Conservation (phyloP, 1,140 invertebrate genomes). For the Orius laevigatus region DNA sequence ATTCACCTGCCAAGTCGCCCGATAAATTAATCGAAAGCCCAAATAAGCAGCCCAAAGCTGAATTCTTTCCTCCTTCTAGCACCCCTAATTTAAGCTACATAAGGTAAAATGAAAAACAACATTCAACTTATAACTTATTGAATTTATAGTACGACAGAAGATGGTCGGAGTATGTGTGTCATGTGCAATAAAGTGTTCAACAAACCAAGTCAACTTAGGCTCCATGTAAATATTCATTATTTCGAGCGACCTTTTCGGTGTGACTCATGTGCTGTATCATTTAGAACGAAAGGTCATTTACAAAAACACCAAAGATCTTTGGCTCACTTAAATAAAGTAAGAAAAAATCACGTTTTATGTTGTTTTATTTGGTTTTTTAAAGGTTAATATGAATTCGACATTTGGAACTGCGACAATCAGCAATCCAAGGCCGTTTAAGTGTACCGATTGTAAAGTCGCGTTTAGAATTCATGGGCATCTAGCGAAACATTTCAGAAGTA, state of each 20-base stretch:
- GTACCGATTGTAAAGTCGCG: constrained; percentile 85
- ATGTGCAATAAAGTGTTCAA: constrained; percentile 84
- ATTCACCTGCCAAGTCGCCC: constrained; percentile 20
- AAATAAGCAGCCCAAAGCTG: constrained; percentile 28
- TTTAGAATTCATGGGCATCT: constrained; percentile 93
- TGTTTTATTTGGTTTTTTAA: background rate
- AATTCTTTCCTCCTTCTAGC: constrained; percentile 31
- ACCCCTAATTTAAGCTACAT: constrained; percentile 21
- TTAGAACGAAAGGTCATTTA: constrained; percentile 78
- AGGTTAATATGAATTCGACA: constrained; percentile 64
- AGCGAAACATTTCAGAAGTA: constrained; percentile 89
- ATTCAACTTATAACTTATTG: too few relatives aligned
- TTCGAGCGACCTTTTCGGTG: constrained; percentile 84
- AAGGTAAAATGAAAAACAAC: background rate
- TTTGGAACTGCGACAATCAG: constrained; percentile 68
- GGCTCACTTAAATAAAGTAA: constrained; percentile 79
- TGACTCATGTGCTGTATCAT: constrained; percentile 77
- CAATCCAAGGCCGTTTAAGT: constrained; percentile 87
- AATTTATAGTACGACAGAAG: constrained; percentile 34
- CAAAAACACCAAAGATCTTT: constrained; percentile 82
- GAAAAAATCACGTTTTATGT: constrained; percentile 9
- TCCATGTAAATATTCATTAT: constrained; percentile 93
- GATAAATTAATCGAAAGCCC: constrained; percentile 10
- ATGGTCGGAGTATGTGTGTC: constrained; percentile 65
- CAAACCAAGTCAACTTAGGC: constrained; percentile 70